Base-by-base conservation (phyloP, 2,888 invertebrate genomes). In the Eilema depressum region DNA sequence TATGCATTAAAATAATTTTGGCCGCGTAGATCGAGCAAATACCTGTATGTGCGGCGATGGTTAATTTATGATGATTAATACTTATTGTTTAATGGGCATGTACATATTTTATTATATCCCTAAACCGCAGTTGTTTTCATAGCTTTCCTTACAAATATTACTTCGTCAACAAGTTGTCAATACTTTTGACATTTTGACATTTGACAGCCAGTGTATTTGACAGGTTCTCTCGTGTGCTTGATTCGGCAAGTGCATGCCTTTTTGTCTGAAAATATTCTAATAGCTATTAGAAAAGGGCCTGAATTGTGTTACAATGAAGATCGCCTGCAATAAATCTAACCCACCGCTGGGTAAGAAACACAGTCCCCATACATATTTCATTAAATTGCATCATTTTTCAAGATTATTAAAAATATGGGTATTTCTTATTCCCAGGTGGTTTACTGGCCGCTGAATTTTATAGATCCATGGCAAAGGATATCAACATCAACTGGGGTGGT, bases 361-460 rank as follows among this genome's bases (percentile, higher is more conserved):
- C 17, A 30, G 53, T 73, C 76, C 74, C 74, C 41, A 41, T 60
- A 66, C 72, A 83, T 75, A 76, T 82, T 82, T 78, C 77, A 69
- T 56, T 33, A 75, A 59, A 81, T 87, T 88, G 78, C 86, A 84
- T 87, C 86, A 86, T 82, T 82, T 73, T 79, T 64, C 70, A 72
- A 67, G 70, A 67, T 69, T 74, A 79, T 83, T 83, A 83, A 89
- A 90, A 88, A 91, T 89, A 87, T 80, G 68, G 71, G 83, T 83
- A 75, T 74, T 71, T 83, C 68, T 69, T 72, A 77, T 85, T 95
- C 93, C 68, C 90, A 97, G 97, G 97, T 90, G 97, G 97, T 79
- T 87, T 97, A 81, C 93, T 97, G 68, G 96, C 96, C 72, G 96
- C 96, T 56, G 96, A 96, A 88, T 92, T 96, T 70, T 96, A 96